Conservation (phyloP, 2,113 vertebrate species). For the Tyrannus savana region DNA sequence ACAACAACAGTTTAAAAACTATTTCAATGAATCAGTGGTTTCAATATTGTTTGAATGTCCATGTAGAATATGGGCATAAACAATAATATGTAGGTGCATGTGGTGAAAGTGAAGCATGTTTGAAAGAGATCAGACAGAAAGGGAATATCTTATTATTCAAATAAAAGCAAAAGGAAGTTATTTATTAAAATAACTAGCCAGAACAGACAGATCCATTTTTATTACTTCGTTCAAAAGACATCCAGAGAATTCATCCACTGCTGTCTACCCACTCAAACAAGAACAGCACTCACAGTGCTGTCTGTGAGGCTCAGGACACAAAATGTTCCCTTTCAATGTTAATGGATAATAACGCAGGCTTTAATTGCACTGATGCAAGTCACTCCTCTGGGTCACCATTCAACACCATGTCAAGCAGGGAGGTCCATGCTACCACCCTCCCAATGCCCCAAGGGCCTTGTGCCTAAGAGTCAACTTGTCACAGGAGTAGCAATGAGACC, state of each 20-base stretch:
- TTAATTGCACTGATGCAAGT: not conserved
- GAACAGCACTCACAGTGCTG: not conserved
- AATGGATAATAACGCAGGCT: not conserved
- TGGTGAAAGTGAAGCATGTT: not conserved
- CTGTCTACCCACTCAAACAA: not conserved
- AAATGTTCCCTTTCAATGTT: not conserved
- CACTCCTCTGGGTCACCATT: not conserved
- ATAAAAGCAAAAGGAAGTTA: conserved; percentile 18
- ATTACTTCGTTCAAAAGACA: not conserved
- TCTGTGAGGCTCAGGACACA: not conserved
- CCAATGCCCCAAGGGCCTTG: rapidly evolving
- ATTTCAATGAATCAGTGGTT: conserved; percentile 55
- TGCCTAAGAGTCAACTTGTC: not conserved
- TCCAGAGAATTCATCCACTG: not conserved
- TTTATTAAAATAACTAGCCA: conserved; percentile 1
- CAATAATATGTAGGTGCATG: not conserved
- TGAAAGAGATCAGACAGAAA: not conserved
- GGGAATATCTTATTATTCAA: not conserved
- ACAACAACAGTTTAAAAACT: conserved; percentile 22
- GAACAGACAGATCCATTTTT: not conserved
- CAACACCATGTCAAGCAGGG: not conserved
- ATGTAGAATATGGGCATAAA: conserved; percentile 1
- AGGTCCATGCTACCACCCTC: not conserved
- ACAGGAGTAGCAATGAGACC: not conserved
- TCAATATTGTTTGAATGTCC: conserved; percentile 20